phyloP scores from a whole-genome alignment of 2,113 vertebrate species.

The Hassar affinis region DNA sequence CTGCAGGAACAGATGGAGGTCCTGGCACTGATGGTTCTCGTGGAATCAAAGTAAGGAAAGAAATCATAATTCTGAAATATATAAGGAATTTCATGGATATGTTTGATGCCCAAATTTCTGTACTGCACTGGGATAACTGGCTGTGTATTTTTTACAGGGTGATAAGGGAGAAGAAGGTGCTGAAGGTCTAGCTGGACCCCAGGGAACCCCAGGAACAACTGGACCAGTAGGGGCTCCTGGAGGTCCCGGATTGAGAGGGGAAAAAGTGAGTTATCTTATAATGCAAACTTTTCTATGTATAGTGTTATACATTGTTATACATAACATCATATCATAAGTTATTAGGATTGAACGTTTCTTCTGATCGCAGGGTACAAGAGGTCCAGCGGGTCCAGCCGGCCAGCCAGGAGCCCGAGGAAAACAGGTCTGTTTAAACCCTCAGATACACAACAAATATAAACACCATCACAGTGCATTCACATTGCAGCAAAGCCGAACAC shows the following conservation, averaged over 20 bases:
- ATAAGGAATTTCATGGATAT: not conserved
- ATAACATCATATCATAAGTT: not conserved
- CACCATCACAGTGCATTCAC: not conserved
- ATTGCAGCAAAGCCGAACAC: not conserved
- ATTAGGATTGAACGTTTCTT: constrained; percentile 9
- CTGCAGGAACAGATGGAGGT: constrained; percentile 84
- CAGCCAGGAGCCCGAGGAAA: constrained; percentile 84
- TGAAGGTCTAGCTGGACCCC: constrained; percentile 83
- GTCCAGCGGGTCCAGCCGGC: constrained; percentile 75
- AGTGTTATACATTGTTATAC: not conserved
- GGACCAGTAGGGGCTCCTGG: constrained; percentile 89
- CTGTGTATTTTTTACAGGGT: constrained; percentile 71
- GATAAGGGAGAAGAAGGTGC: constrained; percentile 85
- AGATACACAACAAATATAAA: not conserved
- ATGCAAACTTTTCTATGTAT: not conserved
- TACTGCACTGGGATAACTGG: not conserved
- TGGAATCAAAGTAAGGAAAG: constrained; percentile 82
- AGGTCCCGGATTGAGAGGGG: constrained; percentile 83
- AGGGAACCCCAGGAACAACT: constrained; percentile 82
- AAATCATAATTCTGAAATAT: not conserved
- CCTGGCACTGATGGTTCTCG: constrained; percentile 87
- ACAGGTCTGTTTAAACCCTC: constrained; percentile 65
- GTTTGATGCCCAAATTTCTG: not conserved
- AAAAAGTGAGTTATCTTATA: constrained; percentile 74
- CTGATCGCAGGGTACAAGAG: constrained; percentile 79